A percentile compares a stretch with the other conserved stretches of the same genome.
Evolutionary conservation across 2,888 invertebrate genomes (phyloP).

Genomic region (Epinotia demarniana): DNA sequence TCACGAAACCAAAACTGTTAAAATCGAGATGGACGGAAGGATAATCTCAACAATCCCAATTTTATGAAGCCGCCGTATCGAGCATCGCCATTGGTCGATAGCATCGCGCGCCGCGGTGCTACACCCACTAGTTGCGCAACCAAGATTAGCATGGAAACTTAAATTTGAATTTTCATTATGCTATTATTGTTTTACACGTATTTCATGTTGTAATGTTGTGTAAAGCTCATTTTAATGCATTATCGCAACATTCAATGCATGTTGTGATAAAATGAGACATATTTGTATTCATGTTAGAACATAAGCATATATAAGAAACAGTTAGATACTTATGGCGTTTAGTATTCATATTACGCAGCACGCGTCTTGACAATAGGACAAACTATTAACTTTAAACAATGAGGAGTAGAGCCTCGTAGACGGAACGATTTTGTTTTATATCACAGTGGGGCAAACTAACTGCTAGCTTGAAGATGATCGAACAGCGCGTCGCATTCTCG

Average conservation of each 20-base stretch:
- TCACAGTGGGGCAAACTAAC: too few species aligned
- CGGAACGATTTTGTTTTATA: too few species aligned
- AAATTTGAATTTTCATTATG: conserved; percentile 15
- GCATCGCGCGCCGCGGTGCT: conserved; percentile 26
- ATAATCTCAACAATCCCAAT: conserved; percentile 40
- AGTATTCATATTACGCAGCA: not conserved
- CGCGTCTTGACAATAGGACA: too few species aligned
- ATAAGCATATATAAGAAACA: not conserved
- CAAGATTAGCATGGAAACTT: not conserved
- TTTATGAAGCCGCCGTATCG: conserved; percentile 42
- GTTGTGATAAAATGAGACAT: not conserved
- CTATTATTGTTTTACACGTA: conserved; percentile 7
- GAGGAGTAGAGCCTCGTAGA: too few species aligned
- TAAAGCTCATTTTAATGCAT: not conserved
- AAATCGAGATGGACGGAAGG: conserved; percentile 33
- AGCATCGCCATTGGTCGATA: conserved; percentile 35
- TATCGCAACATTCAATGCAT: not conserved
- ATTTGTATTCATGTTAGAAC: not conserved
- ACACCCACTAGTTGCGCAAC: conserved; percentile 32
- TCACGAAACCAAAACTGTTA: conserved; percentile 38
- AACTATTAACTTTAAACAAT: too few species aligned
- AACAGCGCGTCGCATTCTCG: too few species aligned
- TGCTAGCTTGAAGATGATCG: too few species aligned
- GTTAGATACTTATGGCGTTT: too few species aligned
- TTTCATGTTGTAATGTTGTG: not conserved